Conservation (phyloP, 2,888 invertebrate genomes). For the Chrysopilus asiliformis region DNA sequence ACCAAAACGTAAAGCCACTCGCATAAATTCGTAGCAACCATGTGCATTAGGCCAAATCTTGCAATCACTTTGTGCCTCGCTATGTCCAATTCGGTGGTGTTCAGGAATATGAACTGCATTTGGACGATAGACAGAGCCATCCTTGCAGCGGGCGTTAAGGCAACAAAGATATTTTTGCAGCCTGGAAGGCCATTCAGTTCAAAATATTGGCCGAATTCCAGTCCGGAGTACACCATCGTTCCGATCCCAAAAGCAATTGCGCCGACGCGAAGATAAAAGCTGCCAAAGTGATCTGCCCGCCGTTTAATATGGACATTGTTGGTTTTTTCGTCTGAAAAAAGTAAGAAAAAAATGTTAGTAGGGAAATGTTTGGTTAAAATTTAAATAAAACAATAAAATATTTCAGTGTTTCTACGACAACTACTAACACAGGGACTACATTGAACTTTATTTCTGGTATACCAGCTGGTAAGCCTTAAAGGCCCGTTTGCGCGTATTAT, state of each 20-base stretch:
- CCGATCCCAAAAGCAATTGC: conserved; percentile 49
- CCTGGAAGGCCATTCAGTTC: conserved; percentile 45
- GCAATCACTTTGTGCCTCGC: conserved; percentile 57
- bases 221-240: conserved; percentile 57
- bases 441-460: too few species aligned
- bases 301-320: conserved; percentile 31
- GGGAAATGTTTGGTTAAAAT: too few species aligned
- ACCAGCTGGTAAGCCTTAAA: too few species aligned
- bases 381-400: too few species aligned
- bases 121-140: conserved; percentile 77
- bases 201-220: conserved; percentile 63
- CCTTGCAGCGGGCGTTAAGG: conserved; percentile 69
- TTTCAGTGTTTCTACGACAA: too few species aligned
- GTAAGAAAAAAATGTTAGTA: not conserved
- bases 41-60: conserved; percentile 84
- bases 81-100: conserved; percentile 60
- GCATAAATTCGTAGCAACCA: conserved; percentile 80
- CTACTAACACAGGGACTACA: too few species aligned
- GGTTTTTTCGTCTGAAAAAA: conserved; percentile 27
- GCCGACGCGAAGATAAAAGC: conserved; percentile 74
- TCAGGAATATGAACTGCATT: conserved; percentile 88
- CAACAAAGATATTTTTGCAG: conserved; percentile 50
- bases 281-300: conserved; percentile 53
- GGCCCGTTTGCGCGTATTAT: too few species aligned
- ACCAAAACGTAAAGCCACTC: conserved; percentile 84